Percentiles rank a stretch among this genome's conserved stretches.
phyloP scores from a whole-genome alignment of 2,113 vertebrate species.

The Gracilinanus agilis region DNA sequence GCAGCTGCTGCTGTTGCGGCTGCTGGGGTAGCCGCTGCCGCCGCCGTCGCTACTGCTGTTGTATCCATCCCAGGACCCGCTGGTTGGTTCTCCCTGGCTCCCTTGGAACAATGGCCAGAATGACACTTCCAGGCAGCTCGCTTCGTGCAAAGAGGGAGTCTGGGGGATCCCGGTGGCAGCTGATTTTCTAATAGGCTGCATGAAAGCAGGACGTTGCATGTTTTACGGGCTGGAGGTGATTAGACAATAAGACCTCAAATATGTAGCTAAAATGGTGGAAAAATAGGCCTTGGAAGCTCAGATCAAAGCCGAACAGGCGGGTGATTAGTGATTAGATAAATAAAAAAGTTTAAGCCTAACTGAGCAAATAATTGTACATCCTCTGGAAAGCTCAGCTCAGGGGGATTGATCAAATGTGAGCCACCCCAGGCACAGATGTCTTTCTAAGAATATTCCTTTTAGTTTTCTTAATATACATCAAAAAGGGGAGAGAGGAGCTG shows the following conservation, averaged over 20 bases:
- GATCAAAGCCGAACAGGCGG: slow-evolving; percentile 88
- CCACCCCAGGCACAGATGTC: slow-evolving; percentile 85
- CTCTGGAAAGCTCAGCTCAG: slow-evolving; percentile 85
- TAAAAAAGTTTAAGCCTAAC: slow-evolving; percentile 88
- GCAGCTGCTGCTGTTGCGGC: neutral
- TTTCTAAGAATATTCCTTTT: slow-evolving; percentile 87
- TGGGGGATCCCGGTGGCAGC: slow-evolving; percentile 81
- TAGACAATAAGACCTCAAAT: slow-evolving; percentile 85
- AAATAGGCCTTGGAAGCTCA: slow-evolving; percentile 83
- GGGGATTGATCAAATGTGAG: slow-evolving; percentile 86
- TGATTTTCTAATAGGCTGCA: slow-evolving; percentile 86
- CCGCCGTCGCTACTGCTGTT: too few species aligned
- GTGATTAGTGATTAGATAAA: slow-evolving; percentile 89
- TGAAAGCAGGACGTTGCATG: slow-evolving; percentile 86
- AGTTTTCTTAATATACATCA: slow-evolving; percentile 85
- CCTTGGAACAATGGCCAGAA: slow-evolving; percentile 85
- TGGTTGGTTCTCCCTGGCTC: slow-evolving; percentile 81
- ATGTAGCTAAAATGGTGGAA: slow-evolving; percentile 84
- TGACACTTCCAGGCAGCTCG: slow-evolving; percentile 85
- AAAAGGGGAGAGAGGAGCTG: slow-evolving; percentile 73
- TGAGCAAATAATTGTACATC: slow-evolving; percentile 91
- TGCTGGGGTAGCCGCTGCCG: too few species aligned
- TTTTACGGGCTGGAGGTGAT: slow-evolving; percentile 86
- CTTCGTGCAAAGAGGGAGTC: slow-evolving; percentile 81
- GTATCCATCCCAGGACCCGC: slow-evolving; percentile 18